Evolutionary conservation across 2,888 invertebrate species (phyloP).

Genomic region (Hypolimnas misippus): DNA sequence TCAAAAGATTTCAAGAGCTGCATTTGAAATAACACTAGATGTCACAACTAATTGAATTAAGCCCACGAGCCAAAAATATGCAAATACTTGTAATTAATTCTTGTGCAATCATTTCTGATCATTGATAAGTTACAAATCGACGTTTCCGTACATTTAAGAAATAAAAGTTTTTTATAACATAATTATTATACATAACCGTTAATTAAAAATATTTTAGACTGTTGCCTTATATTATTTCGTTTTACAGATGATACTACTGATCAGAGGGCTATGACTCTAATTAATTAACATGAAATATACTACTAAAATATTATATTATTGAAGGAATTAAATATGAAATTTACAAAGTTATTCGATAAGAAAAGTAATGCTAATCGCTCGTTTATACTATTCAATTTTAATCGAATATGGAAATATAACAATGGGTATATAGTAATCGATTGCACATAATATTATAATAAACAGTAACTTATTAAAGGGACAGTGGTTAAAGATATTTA

Average conservation of each 20-base stretch:
- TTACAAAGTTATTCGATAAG: neutral
- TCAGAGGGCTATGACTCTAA: neutral
- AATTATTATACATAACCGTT: too few relatives aligned
- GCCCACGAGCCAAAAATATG: neutral
- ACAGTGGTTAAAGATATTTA: neutral
- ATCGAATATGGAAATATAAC: slow-evolving; percentile 1
- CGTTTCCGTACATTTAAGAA: slow-evolving; percentile 28
- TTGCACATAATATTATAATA: neutral
- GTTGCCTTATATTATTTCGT: slow-evolving; percentile 21
- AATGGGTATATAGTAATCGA: slow-evolving; percentile 9
- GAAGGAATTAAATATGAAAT: slow-evolving; percentile 16
- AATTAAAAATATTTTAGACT: slow-evolving; percentile 12
- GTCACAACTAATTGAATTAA: neutral
- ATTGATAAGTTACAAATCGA: slow-evolving; percentile 14
- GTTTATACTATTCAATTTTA: neutral
- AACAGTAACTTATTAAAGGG: neutral
- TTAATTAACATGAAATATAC: slow-evolving; percentile 15
- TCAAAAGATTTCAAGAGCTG: neutral
- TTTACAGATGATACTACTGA: slow-evolving; percentile 5
- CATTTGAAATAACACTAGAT: neutral
- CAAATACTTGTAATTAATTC: neutral
- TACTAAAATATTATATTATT: slow-evolving; percentile 4
- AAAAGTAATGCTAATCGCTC: neutral
- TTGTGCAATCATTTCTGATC: slow-evolving; percentile 10
- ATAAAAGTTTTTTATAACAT: slow-evolving; percentile 23